Evolutionary conservation across 2,888 invertebrate genomes (phyloP).

Genomic region (Malthinus flaveolus): DNA sequence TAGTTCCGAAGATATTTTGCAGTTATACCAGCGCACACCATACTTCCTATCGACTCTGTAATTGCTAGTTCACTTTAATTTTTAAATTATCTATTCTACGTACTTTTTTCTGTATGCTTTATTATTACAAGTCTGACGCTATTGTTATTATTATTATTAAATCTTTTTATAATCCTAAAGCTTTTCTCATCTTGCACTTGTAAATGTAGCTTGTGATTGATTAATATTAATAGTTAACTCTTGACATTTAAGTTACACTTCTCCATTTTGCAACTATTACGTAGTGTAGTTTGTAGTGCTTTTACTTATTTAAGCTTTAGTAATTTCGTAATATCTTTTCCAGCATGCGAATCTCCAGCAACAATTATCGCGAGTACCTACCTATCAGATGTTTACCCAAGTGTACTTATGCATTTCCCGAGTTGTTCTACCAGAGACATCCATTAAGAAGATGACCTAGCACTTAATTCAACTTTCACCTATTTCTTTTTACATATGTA

Average conservation of each 20-base stretch:
- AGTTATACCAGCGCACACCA: no score
- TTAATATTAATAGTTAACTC: conserved; percentile 4
- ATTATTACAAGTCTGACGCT: conserved; percentile 9
- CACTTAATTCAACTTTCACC: conserved; percentile 8
- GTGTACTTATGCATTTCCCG: conserved; percentile 15
- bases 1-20: no score
- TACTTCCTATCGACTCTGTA: no score
- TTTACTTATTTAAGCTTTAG: conserved; percentile 18
- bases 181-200: conserved; percentile 17
- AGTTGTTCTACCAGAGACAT: conserved; percentile 18
- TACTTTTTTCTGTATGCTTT: conserved; percentile 15
- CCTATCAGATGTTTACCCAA: conserved; percentile 21
- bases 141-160: not conserved
- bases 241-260: conserved; percentile 14
- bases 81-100: conserved; percentile 12
- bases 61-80: not conserved
- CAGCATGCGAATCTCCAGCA: conserved; percentile 25
- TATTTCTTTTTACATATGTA: conserved; percentile 13
- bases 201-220: conserved; percentile 17
- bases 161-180: conserved; percentile 10
- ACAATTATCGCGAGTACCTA: conserved; percentile 14
- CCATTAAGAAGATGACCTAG: conserved; percentile 21
- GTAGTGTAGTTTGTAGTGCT: conserved; percentile 20
- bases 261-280: conserved; percentile 14
- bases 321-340: conserved; percentile 27